Conservation (phyloP, 2,113 vertebrate genomes). For the Tupaia tana region DNA sequence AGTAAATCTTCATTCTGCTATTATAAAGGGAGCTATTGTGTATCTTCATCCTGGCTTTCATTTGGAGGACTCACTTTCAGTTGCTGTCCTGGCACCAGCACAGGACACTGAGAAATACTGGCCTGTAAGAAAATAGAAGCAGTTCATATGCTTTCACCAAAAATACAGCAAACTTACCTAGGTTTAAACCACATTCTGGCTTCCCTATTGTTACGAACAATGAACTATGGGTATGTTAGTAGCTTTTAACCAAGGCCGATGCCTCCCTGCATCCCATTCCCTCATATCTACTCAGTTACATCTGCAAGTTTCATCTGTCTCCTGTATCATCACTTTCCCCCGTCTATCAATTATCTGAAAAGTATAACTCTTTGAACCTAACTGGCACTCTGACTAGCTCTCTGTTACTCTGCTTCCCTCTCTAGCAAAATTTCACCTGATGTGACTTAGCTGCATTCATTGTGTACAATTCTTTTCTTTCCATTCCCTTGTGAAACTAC, state of each 20-base stretch:
- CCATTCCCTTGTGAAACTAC: background rate
- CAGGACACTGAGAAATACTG: too few relatives aligned
- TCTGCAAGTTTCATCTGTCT: background rate
- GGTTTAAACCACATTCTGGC: background rate
- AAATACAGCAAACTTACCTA: slow-evolving; percentile 1
- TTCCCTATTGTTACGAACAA: background rate
- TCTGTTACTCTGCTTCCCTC: background rate
- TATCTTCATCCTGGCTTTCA: slow-evolving; percentile 29
- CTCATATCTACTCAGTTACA: background rate
- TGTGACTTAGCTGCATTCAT: background rate
- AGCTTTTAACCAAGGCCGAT: background rate
- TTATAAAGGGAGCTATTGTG: slow-evolving; percentile 5
- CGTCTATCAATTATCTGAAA: background rate
- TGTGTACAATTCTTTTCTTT: background rate
- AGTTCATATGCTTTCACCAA: background rate
- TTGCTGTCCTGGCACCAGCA: background rate
- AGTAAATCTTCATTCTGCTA: background rate
- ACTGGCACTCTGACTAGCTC: background rate
- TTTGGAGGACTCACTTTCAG: slow-evolving; percentile 35
- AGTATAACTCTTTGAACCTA: background rate
- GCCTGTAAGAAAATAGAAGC: slow-evolving; percentile 44
- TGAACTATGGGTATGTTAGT: background rate
- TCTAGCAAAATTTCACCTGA: background rate
- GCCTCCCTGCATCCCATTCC: background rate
- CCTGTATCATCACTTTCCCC: background rate